Evolutionary conservation across 2,888 invertebrate species (phyloP), one percentile per base, ranked within the genome.

Genomic region (Drosophila nr. perissopoda): DNA sequence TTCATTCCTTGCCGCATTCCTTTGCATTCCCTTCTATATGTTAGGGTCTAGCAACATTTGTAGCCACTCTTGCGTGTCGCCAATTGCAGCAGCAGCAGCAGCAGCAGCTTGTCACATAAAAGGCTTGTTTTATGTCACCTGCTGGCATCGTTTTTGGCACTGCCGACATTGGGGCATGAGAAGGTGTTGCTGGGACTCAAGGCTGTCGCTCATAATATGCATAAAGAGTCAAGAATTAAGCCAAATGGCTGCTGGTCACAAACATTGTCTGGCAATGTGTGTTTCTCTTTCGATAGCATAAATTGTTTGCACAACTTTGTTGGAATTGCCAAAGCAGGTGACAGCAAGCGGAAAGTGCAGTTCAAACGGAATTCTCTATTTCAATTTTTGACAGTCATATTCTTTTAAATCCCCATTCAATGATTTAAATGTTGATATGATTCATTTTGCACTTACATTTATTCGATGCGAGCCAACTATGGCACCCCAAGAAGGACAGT

Each of bases 91-190:
- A 51, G 58, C 36, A 54, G 25, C 34, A 53, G 71, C 69, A 69
- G 71, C 78, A 71, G 69, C 70, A 63, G 72, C 83, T 73, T 82
- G 88, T 76, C 90, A 78, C 86, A 88, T 87, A 88, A 88, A 88
- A 74, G 82, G 86, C 90, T 87, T 88, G 90, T 87, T 78, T 87
- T 86, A 86, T 88, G 86, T 86, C 87, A 90, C 82, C 87, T 89
- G 62, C 77, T 58, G 72, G 73, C 71, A 67, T 61, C 67, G 53
- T 61, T 65, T 60, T 29, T 54, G 67, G 34, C 60, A 49, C 59
- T 53, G 34, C 33, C 53, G 27, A 11, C 18, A 38, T 27, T 27
- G 5, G 25, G 49, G n/a, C 16, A 25, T n/a, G 49, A 60, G 31
- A 25, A 68, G 68, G 56, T 38, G 36, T 67, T 54, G 57, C 40